phyloP scores from a whole-genome alignment of 2,888 invertebrate species.

The Ctenicera cuprea region DNA sequence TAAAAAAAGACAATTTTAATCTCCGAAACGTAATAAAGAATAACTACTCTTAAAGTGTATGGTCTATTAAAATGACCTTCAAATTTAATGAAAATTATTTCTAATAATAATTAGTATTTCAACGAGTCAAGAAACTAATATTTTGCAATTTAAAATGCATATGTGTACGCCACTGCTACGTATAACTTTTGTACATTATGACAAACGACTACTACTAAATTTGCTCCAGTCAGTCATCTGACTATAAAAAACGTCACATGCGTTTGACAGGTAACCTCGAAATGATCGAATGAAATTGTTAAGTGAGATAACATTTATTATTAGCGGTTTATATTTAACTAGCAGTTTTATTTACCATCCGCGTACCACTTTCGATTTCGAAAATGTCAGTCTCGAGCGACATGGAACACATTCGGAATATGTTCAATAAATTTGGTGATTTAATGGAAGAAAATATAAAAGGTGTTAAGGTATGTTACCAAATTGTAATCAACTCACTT shows the following conservation, averaged over 20 bases:
- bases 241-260: conserved; percentile 20
- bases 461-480: conserved; percentile 68
- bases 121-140: too few species aligned
- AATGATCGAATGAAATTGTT: conserved; percentile 20
- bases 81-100: too few species aligned
- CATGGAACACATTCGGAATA: conserved; percentile 61
- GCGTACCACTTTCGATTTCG: conserved; percentile 19
- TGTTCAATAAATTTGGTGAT: conserved; percentile 65
- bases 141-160: background rate
- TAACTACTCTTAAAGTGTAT: too few species aligned
- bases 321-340: conserved; percentile 56
- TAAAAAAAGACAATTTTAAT: too few species aligned
- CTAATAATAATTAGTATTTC: too few species aligned
- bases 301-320: conserved; percentile 57
- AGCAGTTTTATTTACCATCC: conserved; percentile 11
- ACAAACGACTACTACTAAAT: background rate
- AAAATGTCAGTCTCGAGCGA: conserved; percentile 19
- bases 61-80: too few species aligned
- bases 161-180: conserved; percentile 1
- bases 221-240: conserved; percentile 1
- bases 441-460: conserved; percentile 69
- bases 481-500: conserved; percentile 40
- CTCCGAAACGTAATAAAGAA: too few species aligned
- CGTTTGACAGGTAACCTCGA: conserved; percentile 50
- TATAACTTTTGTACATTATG: conserved; percentile 18